Base-by-base conservation (phyloP, 1,140 invertebrate species). In the Ostrea denselamellosa region DNA sequence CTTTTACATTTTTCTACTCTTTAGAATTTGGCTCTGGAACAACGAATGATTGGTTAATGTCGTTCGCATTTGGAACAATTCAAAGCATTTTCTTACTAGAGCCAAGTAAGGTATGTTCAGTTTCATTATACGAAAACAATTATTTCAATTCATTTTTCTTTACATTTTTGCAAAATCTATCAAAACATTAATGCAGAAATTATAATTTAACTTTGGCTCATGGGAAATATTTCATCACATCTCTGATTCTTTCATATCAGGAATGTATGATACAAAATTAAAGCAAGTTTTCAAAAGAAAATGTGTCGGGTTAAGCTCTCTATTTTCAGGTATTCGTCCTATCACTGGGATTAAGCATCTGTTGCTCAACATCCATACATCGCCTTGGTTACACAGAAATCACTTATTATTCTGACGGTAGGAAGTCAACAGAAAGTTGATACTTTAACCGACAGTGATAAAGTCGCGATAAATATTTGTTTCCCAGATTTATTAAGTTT, bases 1-100 rank as follows among this genome's bases (percentile, higher is more conserved):
- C 68, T 1, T 87, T 89, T n/a, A 83, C 82, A 12, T 89, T 89
- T 62, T 22, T 89, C 0, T 89, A 89, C 34, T 89, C 88, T 7
- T 58, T 89, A 14, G 56, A 89, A 44, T 89, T 85, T 85, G 88
- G 88, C n/a, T 19, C 77, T 17, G 34, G 65, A 8, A 87, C 68
- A 52, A 84, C 88, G 77, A 22, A 84, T 17, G 83, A 89, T n/a
- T 89, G 88, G 88, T 34, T 87, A n/a, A 14, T 89, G 5, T 54
- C 88, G 12, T 89, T 89, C 51, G 58, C 85, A 14, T 25, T 89
- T 7, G 82, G 81, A 58, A 85, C 85, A 51, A 71, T 58, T 17
- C 62, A 85, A 34, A 85, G 83, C 58, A 54, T 85, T 2, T 28
- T 85, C n/a, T 19, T 89, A 14, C 17, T 89, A 81, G 85, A 89